phyloP scores from a whole-genome alignment of 1,140 invertebrate genomes.

The Drosophila virilis region DNA sequence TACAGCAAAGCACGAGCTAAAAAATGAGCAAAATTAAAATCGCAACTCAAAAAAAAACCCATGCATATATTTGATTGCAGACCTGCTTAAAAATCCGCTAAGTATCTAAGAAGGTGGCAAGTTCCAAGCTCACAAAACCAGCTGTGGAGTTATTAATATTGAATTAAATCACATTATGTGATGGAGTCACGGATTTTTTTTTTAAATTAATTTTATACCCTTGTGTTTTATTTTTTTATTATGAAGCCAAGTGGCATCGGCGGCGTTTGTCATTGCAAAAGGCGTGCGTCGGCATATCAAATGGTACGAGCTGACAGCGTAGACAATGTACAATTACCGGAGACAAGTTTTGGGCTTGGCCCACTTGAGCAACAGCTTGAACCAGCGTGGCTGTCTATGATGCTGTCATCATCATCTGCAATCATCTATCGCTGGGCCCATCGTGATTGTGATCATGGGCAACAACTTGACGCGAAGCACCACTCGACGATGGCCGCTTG shows the following conservation, averaged over 20 bases:
- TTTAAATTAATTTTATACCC: not conserved
- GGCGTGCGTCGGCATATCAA: constrained; percentile 73
- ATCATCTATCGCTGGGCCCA: constrained; percentile 26
- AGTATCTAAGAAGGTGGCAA: too few species aligned
- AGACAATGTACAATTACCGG: constrained; percentile 75
- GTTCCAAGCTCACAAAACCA: not conserved
- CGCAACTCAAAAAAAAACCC: too few species aligned
- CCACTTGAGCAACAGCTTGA: constrained; percentile 38
- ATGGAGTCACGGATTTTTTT: constrained; percentile 3
- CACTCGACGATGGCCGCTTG: constrained; percentile 32
- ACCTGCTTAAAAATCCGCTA: too few species aligned
- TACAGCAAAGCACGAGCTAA: not conserved
- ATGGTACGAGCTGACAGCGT: constrained; percentile 58
- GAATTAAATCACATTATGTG: constrained; percentile 14
- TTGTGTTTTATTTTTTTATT: not conserved
- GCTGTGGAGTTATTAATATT: constrained; percentile 12
- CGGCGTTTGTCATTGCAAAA: constrained; percentile 41
- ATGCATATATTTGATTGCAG: too few species aligned
- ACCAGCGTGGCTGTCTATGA: not conserved
- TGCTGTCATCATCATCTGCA: constrained; percentile 41
- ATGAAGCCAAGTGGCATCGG: constrained; percentile 18
- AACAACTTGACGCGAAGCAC: constrained; percentile 25
- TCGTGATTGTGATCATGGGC: constrained; percentile 38
- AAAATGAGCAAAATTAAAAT: too few species aligned
- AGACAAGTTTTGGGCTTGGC: constrained; percentile 69